Conservation (phyloP, 2,888 invertebrate species). For the Metacarcinus magister region DNA sequence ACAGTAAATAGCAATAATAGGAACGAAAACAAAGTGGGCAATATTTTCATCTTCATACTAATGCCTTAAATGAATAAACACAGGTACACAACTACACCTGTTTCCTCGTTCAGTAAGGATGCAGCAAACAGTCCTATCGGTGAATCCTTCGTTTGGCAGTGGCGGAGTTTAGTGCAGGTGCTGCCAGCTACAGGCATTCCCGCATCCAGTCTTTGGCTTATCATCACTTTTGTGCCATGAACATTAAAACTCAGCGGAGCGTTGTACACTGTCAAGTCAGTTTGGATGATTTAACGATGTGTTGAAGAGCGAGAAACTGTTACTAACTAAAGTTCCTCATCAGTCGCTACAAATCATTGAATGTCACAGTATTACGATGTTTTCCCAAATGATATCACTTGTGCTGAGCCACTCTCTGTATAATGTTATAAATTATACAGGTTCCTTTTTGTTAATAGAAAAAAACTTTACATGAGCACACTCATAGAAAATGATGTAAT, state of each 20-base stretch:
- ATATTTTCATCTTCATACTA: neutral
- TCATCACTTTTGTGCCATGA: neutral
- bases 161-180: neutral
- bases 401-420: no score
- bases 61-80: neutral
- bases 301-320: no score
- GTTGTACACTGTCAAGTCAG: neutral
- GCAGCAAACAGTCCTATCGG: neutral
- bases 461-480: no score
- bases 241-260: neutral
- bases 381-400: no score
- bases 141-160: neutral
- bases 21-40: no score
- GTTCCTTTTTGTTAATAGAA: no score
- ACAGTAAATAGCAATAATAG: neutral
- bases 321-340: no score
- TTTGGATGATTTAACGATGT: no score
- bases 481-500: no score
- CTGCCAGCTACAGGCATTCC: neutral
- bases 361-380: no score
- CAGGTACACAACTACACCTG: neutral
- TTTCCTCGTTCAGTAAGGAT: neutral
- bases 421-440: no score
- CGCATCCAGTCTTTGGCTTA: neutral
- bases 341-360: no score